Percentiles rank a stretch among this genome's conserved stretches.
These are phyloP conservation scores for Eilema caniola DNA, from an alignment of 2,888 invertebrate species.

Conservation along the genomic window DNA sequence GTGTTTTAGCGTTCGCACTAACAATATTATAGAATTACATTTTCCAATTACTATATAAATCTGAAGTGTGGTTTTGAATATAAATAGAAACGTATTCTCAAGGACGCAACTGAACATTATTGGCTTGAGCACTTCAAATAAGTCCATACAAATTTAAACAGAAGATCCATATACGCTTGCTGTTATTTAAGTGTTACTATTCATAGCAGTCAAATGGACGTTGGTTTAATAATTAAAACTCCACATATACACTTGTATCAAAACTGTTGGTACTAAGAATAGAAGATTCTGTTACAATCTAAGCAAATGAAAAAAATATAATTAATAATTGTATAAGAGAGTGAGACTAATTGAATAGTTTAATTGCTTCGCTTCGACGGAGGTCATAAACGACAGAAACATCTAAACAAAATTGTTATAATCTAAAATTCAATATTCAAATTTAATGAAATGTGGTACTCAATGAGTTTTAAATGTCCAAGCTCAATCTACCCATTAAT, in stretches of 20 bases:
- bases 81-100: slow-evolving; percentile 50
- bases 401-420: background rate
- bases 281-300: background rate
- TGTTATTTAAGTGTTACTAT: slow-evolving; percentile 45
- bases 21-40: slow-evolving; percentile 41
- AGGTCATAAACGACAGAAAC: background rate
- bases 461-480: background rate
- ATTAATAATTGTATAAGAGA: background rate
- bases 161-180: slow-evolving; percentile 45
- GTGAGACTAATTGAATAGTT: background rate
- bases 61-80: slow-evolving; percentile 49
- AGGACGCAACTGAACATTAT: slow-evolving; percentile 52
- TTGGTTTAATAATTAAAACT: slow-evolving; percentile 27
- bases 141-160: slow-evolving; percentile 47
- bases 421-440: background rate
- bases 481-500: background rate
- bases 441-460: too few relatives aligned
- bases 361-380: background rate
- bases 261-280: too few relatives aligned
- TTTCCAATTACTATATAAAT: slow-evolving; percentile 41
- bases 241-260: slow-evolving; percentile 5
- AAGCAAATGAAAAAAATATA: background rate
- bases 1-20: too few relatives aligned
- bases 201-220: slow-evolving; percentile 29
- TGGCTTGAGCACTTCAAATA: slow-evolving; percentile 49